Evolutionary conservation across 2,113 vertebrate species (phyloP), one percentile per base, ranked within the genome.

Genomic region (Oenanthe melanoleuca): DNA sequence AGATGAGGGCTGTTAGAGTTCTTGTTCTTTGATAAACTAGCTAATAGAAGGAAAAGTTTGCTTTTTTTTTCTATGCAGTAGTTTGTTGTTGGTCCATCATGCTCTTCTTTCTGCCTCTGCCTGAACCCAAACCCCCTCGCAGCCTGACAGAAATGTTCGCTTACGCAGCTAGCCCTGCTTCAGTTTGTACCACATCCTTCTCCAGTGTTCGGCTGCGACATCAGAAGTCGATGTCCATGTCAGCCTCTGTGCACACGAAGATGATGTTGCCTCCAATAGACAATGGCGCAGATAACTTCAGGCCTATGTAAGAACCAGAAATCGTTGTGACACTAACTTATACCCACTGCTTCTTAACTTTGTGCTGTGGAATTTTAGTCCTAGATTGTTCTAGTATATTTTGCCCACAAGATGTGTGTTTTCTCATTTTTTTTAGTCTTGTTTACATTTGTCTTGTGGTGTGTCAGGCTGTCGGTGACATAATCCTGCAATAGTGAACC

Each of bases 121-220:
- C 95, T 97, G 95, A 96, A 97, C 95, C 97, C 97, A 96, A 96
- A 94, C 91, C 96, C 97, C 97, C 96, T 97, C 97, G 67, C 97
- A 98, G 98, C 98, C 98, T 98, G 98, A 98, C 98, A 96, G 98
- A 98, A 97, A 98, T 98, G 98, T 97, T 98, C 97, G 96, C 98
- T 98, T 97, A 98, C 77, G 96, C 98, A 97, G 97, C 98, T 98
- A 98, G 98, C 96, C 98, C 98, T 95, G 98, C 98, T 96, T 98
- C 98, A 95, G 93, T 98, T 94, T 98, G 96, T 96, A 97, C 97
- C 80, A 97, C 98, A 97, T 98, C 98, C 97, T 98, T 98, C 96
- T 97, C 98, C 97, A 98, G 98, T 95, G 96, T 98, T 98, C 98
- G 96, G 96, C 98, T 98, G 98, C 98, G 98, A 98, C 98, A 98